phyloP scores from a whole-genome alignment of 2,113 vertebrate species.

The Tragelaphus strepsiceros region DNA sequence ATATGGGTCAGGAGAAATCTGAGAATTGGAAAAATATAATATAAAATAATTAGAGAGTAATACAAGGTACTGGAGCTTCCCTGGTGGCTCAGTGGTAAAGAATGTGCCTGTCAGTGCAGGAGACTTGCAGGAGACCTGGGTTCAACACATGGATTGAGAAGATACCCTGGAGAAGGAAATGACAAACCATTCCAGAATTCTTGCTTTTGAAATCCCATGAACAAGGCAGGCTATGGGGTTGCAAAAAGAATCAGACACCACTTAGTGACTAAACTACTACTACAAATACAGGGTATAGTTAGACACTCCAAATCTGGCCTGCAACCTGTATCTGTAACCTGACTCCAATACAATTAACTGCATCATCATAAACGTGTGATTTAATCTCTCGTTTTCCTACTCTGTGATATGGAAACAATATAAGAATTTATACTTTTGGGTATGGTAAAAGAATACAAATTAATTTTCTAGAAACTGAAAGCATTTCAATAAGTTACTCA shows the following conservation, averaged over 20 bases:
- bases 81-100: background rate
- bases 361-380: background rate
- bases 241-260: background rate
- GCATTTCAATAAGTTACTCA: background rate
- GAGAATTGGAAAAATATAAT: background rate
- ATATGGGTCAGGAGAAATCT: background rate
- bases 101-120: background rate
- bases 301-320: background rate
- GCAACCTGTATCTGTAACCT: background rate
- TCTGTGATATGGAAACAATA: background rate
- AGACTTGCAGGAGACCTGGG: background rate
- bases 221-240: background rate
- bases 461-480: background rate
- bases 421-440: background rate
- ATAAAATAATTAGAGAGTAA: background rate
- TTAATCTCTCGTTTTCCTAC: background rate
- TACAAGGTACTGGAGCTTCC: background rate
- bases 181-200: background rate
- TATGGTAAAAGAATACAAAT: background rate
- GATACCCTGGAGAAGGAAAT: background rate
- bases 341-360: background rate
- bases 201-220: background rate
- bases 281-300: background rate
- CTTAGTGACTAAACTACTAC: background rate
- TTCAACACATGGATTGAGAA: background rate